Evolutionary conservation across 2,113 vertebrate species (phyloP).

Genomic region (Petrocephalus zakoni): DNA sequence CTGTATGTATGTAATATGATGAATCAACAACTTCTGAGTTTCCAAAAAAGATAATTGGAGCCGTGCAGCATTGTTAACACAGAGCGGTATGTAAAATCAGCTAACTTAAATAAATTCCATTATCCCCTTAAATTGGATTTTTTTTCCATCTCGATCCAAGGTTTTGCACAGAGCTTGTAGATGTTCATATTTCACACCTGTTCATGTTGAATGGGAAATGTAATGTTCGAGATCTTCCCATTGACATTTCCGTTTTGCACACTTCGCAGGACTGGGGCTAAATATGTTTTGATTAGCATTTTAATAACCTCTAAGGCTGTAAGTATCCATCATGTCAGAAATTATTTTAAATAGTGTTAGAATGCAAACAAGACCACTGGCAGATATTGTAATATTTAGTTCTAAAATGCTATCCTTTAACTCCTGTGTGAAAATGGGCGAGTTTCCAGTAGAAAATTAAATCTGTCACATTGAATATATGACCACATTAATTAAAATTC

Average conservation of each 20-base stretch:
- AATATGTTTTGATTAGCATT: constrained; percentile 20
- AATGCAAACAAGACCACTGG: neutral
- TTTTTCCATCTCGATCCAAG: neutral
- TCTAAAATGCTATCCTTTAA: constrained; percentile 14
- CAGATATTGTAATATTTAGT: constrained; percentile 9
- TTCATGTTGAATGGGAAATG: neutral
- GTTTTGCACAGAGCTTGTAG: neutral
- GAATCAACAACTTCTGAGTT: neutral
- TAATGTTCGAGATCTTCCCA: neutral
- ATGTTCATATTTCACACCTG: constrained; percentile 15
- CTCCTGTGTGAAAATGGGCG: constrained; percentile 1
- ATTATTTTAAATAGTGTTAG: neutral
- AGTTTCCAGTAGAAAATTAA: constrained; percentile 10
- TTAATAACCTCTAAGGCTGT: constrained; percentile 20
- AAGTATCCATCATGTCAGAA: constrained; percentile 15
- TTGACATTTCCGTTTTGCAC: constrained; percentile 12
- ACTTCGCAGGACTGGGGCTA: neutral
- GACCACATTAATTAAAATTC: constrained; percentile 4
- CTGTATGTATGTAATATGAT: neutral
- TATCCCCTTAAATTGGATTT: neutral
- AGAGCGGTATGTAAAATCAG: neutral
- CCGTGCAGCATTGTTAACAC: neutral
- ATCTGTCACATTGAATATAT: constrained; percentile 17
- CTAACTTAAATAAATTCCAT: neutral
- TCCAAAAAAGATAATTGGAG: neutral